These are phyloP conservation scores for Didymodactylos carnosus DNA, from an alignment of 2,888 invertebrate genomes.

Conservation along the genomic window DNA sequence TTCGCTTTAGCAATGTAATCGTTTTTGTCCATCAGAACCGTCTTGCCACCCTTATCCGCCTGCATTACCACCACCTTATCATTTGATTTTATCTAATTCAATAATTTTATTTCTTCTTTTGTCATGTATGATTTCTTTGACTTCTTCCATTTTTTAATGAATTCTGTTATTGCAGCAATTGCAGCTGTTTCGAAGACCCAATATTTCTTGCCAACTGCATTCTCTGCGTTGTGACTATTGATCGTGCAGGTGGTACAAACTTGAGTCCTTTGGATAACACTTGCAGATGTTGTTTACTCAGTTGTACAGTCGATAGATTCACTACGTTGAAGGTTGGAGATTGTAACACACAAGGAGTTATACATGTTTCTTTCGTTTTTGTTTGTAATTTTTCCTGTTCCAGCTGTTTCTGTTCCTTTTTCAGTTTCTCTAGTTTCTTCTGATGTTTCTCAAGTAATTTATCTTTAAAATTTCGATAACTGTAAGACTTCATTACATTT, in stretches of 20 bases:
- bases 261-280: neutral
- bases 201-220: no score
- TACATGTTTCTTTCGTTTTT: neutral
- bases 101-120: neutral
- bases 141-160: neutral
- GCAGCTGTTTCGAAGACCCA: neutral
- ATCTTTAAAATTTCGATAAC: no score
- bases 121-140: neutral
- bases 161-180: neutral
- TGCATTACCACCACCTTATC: neutral
- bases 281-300: neutral
- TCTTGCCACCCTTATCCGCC: neutral
- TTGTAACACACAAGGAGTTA: no score
- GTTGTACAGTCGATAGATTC: neutral
- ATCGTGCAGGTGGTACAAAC: neutral
- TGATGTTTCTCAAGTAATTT: no score
- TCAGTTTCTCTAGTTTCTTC: no score
- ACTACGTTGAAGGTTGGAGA: neutral
- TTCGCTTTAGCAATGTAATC: neutral
- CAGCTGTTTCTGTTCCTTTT: no score
- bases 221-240: neutral
- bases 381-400: neutral
- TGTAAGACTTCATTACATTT: no score
- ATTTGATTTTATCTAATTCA: neutral
- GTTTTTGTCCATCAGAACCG: neutral